Percentiles rank a stretch among this genome's conserved stretches.
These are phyloP conservation scores for Karalla daura DNA, from an alignment of 2,797 vertebrate genomes.

Conservation along the genomic window DNA sequence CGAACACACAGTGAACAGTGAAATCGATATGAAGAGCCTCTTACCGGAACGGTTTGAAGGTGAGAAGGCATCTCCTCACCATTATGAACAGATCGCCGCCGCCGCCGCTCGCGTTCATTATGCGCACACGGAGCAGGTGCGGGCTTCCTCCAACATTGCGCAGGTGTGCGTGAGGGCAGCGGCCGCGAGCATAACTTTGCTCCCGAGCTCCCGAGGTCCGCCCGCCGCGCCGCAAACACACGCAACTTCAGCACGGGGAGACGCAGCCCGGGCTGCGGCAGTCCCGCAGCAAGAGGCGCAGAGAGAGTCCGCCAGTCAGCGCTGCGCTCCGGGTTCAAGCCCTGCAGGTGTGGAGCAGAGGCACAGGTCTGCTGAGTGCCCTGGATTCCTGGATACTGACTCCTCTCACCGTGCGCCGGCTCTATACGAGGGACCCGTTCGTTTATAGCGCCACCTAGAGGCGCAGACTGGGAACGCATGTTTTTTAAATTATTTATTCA, in stretches of 20 bases:
- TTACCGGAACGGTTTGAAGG: conserved; percentile 98
- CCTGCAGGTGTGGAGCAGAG: not conserved
- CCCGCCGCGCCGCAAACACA: no score
- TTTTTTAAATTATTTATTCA: no score
- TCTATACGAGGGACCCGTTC: not conserved
- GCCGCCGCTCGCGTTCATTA: conserved; percentile 82
- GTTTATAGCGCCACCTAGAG: conserved; percentile 68
- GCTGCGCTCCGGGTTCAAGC: not conserved
- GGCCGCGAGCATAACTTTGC: conserved; percentile 46
- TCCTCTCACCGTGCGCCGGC: not conserved
- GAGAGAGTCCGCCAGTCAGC: no score
- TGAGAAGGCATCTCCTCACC: conserved; percentile 96
- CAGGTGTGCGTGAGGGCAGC: not conserved
- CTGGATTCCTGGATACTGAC: conserved; percentile 21
- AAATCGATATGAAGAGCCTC: no score
- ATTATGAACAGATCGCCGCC: conserved; percentile 92
- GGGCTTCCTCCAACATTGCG: conserved; percentile 35
- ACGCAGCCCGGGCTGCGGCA: no score
- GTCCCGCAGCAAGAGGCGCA: no score
- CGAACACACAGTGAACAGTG: no score
- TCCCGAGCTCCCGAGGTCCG: not conserved
- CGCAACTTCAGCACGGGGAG: no score
- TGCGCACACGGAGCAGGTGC: conserved; percentile 43
- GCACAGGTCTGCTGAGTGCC: conserved; percentile 25
- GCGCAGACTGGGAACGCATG: not conserved